phyloP scores from a whole-genome alignment of 1,140 invertebrate genomes.

The Neodiprion pinetum region DNA sequence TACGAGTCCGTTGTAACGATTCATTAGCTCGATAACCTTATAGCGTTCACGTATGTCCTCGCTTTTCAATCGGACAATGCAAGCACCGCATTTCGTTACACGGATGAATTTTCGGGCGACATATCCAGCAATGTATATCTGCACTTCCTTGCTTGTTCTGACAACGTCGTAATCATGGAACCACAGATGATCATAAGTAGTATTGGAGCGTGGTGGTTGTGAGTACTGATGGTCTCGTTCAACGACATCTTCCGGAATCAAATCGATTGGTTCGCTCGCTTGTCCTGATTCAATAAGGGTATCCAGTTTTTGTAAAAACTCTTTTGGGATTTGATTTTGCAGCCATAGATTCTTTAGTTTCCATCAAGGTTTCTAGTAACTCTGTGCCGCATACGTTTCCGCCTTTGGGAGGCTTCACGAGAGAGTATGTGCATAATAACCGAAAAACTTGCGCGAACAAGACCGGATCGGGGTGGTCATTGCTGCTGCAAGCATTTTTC shows the following conservation, averaged over 20 bases:
- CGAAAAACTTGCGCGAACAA: constrained; percentile 33
- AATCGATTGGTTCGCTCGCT: constrained; percentile 9
- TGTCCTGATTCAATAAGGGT: constrained; percentile 9
- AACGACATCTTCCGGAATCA: constrained; percentile 10
- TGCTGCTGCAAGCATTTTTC: constrained; percentile 20
- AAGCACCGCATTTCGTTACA: constrained; percentile 19
- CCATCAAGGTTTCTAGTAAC: constrained; percentile 23
- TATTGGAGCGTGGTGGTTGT: too few species aligned
- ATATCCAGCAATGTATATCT: constrained; percentile 26
- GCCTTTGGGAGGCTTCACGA: constrained; percentile 29
- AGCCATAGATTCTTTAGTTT: constrained; percentile 25
- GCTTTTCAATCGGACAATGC: constrained; percentile 12
- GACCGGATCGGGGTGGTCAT: constrained; percentile 26
- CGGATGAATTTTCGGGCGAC: constrained; percentile 21
- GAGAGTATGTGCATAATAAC: constrained; percentile 24
- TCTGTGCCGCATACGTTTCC: constrained; percentile 27
- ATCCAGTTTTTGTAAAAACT: constrained; percentile 1
- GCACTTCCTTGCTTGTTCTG: constrained; percentile 24
- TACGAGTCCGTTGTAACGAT: constrained; percentile 12
- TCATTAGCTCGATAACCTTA: constrained; percentile 15
- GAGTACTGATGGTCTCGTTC: neutral
- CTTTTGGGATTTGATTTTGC: constrained; percentile 14
- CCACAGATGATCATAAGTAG: neutral
- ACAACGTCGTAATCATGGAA: constrained; percentile 27
- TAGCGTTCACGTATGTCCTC: neutral